These are phyloP conservation scores for Macrosiphum euphorbiae DNA, from an alignment of 2,888 invertebrate species.

Conservation along the genomic window DNA sequence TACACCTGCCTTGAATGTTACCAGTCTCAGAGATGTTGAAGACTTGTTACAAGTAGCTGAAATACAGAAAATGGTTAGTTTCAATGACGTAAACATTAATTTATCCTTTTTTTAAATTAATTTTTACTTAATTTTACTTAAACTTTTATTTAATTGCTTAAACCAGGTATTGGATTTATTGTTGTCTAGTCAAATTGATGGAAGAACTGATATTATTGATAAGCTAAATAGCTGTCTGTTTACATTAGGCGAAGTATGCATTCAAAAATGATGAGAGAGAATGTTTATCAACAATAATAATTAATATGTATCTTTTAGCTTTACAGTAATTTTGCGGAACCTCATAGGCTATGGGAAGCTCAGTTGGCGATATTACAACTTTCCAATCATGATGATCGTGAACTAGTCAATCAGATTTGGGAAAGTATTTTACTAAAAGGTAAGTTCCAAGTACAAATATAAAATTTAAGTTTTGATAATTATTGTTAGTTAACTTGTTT, in stretches of 20 bases:
- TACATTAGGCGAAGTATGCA: conserved; percentile 83
- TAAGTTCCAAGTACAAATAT: conserved; percentile 66
- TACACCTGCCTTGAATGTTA: conserved; percentile 78
- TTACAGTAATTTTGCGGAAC: conserved; percentile 93
- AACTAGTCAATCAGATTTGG: conserved; percentile 93
- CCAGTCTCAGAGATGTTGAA: conserved; percentile 88
- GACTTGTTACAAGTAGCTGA: conserved; percentile 94
- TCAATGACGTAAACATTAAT: conserved; percentile 28
- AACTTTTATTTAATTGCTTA: conserved; percentile 25
- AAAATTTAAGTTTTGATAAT: neutral
- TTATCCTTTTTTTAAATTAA: neutral
- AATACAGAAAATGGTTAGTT: conserved; percentile 77
- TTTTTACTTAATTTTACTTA: too few relatives aligned
- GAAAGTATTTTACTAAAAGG: conserved; percentile 80
- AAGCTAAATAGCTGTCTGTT: conserved; percentile 85
- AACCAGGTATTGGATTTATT: conserved; percentile 62
- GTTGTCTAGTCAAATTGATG: conserved; percentile 43
- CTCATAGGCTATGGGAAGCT: conserved; percentile 90
- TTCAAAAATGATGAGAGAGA: neutral
- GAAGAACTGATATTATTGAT: conserved; percentile 74
- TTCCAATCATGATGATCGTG: conserved; percentile 90
- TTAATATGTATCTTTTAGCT: conserved; percentile 72
- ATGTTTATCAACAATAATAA: neutral
- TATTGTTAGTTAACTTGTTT: neutral
- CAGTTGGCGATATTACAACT: conserved; percentile 95